A percentile compares a stretch with the other conserved stretches of the same genome.
Conservation (phyloP, 2,797 vertebrate species). For the Tokudaia tokunoshimensis region DNA sequence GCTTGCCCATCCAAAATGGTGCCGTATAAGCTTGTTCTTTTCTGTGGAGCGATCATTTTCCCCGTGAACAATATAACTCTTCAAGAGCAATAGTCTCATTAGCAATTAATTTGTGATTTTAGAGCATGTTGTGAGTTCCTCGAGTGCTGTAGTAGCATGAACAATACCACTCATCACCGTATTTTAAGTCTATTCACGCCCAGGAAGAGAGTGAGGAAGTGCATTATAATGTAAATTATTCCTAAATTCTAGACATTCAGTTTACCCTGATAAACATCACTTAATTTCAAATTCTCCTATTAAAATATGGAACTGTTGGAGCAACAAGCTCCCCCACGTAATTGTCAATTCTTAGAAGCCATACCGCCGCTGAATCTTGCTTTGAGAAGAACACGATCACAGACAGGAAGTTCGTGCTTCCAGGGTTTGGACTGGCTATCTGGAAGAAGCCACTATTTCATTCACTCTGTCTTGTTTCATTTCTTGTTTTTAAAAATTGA, state of each 20-base stretch:
- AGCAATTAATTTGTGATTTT: conserved; percentile 75
- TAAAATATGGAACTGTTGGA: conserved; percentile 74
- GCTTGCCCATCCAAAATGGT: not conserved
- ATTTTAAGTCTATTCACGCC: conserved; percentile 78
- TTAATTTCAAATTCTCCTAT: conserved; percentile 77
- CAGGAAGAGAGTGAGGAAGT: conserved; percentile 71
- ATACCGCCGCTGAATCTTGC: not conserved
- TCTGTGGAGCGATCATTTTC: not conserved
- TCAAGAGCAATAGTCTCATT: conserved; percentile 69
- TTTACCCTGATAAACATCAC: conserved; percentile 74
- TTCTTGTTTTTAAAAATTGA: conserved; percentile 31
- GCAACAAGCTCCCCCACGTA: conserved; percentile 69
- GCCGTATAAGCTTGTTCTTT: not conserved
- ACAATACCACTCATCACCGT: conserved; percentile 67
- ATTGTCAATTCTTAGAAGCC: conserved; percentile 61
- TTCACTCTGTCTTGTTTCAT: not conserved
- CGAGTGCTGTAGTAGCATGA: conserved; percentile 34
- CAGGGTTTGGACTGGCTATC: not conserved
- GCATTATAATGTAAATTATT: conserved; percentile 81
- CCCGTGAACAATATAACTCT: conserved; percentile 32
- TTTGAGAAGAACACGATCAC: not conserved
- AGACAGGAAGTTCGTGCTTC: conserved; percentile 12
- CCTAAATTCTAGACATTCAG: conserved; percentile 65
- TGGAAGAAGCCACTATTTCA: not conserved
- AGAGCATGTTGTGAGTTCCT: conserved; percentile 54